Conservation (phyloP, 2,888 invertebrate genomes). For the Schizaphis graminum region DNA sequence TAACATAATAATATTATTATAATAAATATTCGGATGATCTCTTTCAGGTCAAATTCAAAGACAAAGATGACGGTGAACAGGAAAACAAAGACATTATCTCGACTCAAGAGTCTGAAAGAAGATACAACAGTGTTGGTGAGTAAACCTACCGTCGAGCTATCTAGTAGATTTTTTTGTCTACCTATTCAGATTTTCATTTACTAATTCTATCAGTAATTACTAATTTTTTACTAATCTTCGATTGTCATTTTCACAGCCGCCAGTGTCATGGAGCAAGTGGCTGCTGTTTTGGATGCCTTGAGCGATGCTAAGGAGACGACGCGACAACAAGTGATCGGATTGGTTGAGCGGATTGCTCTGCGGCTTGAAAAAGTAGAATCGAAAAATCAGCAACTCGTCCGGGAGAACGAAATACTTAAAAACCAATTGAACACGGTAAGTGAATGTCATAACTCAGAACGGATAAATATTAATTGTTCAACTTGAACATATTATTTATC, state of each 20-base stretch:
- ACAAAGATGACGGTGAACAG: slow-evolving; percentile 58
- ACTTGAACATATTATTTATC: neutral
- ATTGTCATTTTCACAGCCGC: slow-evolving; percentile 51
- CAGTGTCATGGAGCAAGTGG: slow-evolving; percentile 70
- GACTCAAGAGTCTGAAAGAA: slow-evolving; percentile 11
- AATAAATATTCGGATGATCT: neutral
- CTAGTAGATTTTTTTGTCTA: neutral
- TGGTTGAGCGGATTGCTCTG: slow-evolving; percentile 69
- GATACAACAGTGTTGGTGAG: slow-evolving; percentile 55
- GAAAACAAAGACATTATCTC: slow-evolving; percentile 51
- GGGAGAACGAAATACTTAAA: slow-evolving; percentile 65
- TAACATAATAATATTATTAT: neutral
- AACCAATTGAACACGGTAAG: slow-evolving; percentile 64
- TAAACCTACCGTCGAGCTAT: neutral
- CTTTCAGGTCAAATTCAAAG: slow-evolving; percentile 47
- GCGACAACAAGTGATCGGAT: slow-evolving; percentile 69
- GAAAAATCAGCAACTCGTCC: slow-evolving; percentile 65
- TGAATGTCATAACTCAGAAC: neutral
- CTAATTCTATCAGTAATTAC: neutral
- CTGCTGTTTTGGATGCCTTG: slow-evolving; percentile 69
- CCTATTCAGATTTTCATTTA: neutral
- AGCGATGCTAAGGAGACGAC: slow-evolving; percentile 70
- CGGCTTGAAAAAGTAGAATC: slow-evolving; percentile 69
- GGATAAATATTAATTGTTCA: neutral
- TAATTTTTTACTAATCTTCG: neutral